Evolutionary conservation across 92 coral and sea anemone species (phyloP), one percentile per base, ranked within the genome.

Genomic region (Palythoa grandiflora): DNA sequence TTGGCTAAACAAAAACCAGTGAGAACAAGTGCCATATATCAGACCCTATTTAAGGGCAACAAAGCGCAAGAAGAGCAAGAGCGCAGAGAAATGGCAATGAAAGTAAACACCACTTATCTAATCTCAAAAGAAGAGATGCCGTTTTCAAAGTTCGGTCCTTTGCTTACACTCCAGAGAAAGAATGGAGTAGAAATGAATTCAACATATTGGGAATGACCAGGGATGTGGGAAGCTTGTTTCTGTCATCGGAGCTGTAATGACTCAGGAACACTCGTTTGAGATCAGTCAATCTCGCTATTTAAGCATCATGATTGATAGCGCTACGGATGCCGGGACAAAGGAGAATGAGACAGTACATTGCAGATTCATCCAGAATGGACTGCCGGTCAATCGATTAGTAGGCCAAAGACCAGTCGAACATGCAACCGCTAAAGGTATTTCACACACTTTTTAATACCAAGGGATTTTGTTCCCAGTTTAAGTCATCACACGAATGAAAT

Each of bases 271-370:
- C 65, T 79, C 71, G 83, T 17, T 11, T 5, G 86, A 89, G 77
- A 48, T 77, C 28, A 84, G 53, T 19, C 35, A 54, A 9, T 47
- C 54, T 16, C 19, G 72, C 85, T 89, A 68, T 68, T 74, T 78
- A 77, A 89, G 92, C 51, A 73, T 78, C 21, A 83, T 89, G 88
- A 83, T 79, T 14, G 92, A 84, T 63, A 80, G 92, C 70, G 92
- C 89, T 14, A 89, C 85, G 19, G 83, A 90, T 63, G 89, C 81
- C 37, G 76, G 87, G 55, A 81, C 75, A 14, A 68, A 68, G 73
- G 73, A 68, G 73, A 68, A 68, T 68, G 73, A 68, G 73, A 68
- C 73, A 68, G 73, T 68, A 35, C 73, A 68, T 68, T 68, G 73
- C 73, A 68, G 73, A 38, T 68, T 19, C 73, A 68, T 68, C 73